Base-by-base conservation (phyloP, 2,113 vertebrate genomes). In the Taurulus bubalis region DNA sequence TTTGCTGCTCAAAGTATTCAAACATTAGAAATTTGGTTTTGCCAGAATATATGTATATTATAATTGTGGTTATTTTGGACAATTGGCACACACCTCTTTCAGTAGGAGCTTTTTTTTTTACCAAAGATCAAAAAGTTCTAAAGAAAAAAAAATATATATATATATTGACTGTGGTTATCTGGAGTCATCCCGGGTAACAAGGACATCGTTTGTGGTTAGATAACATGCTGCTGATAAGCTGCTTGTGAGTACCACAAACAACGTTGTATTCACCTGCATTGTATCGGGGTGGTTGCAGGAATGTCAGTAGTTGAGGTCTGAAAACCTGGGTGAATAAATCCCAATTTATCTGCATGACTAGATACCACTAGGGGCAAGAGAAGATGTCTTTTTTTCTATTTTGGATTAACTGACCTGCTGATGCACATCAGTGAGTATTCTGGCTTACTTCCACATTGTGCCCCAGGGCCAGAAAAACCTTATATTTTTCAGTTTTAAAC, bases 381-480 rank as follows among this genome's bases (percentile, higher is more conserved):
- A n/a, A 71, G 24, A 45, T n/a, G 36, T 47, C 6, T 11, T 26
- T 26, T 56, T 55, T 56, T 11, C 2, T 45, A 34, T 34, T 45
- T 47, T 59, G 6, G 1, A 58, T 64, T 26, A 74, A 10, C 22
- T 47, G 55, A 63, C 34, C 26, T n/a, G 5, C n/a, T 38, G 12
- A 34, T 66, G 22, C 40, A 36, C 64, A 59, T 26, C 34, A 16
- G 4, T 59, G 20, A 32, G 36, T 42, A n/a, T 58, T 53, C 34
- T 4, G 10, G 15, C 45, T 28, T 67, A 47, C 45, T 30, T 63
- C 36, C 49, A 49, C 45, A 24, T 26, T 47, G 24, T 63, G 36
- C 60, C 55, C 32, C 6, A 26, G 74, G 64, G 65, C 69, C n/a
- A 56, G 62, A 79, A 63, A 77, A 83, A 51, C 28, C 58, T 75